Percentiles rank a stretch among this genome's conserved stretches.
Evolutionary conservation across 2,888 invertebrate species (phyloP).

Genomic region (Eilema depressum): DNA sequence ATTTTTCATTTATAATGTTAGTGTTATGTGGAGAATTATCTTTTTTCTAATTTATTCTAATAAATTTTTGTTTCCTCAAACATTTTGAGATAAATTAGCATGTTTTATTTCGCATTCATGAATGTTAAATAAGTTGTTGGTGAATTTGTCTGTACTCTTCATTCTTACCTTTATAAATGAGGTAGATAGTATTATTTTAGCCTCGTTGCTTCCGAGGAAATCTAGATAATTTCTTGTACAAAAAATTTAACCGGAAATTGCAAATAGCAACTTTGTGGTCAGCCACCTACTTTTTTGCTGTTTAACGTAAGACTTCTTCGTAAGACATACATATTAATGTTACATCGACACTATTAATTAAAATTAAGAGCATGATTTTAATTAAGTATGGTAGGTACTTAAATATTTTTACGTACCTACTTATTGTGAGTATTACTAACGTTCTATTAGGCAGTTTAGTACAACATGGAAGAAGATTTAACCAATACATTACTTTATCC

Average conservation of each 20-base stretch:
- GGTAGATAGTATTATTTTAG: slow-evolving; percentile 53
- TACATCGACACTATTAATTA: neutral
- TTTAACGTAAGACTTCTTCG: neutral
- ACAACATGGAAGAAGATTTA: too few species aligned
- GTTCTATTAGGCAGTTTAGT: too few species aligned
- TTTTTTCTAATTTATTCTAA: slow-evolving; percentile 38
- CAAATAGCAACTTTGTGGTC: slow-evolving; percentile 46
- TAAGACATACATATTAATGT: neutral
- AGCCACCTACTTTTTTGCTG: slow-evolving; percentile 31
- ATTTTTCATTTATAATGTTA: slow-evolving; percentile 50
- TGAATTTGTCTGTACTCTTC: slow-evolving; percentile 63
- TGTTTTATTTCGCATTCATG: slow-evolving; percentile 64
- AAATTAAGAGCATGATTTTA: neutral
- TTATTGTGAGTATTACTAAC: too few species aligned
- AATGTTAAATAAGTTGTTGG: slow-evolving; percentile 69
- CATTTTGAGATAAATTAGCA: slow-evolving; percentile 59
- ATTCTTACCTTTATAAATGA: slow-evolving; percentile 58
- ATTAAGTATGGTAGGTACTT: neutral
- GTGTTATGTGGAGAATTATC: slow-evolving; percentile 56
- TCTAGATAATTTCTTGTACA: slow-evolving; percentile 57
- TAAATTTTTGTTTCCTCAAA: slow-evolving; percentile 63
- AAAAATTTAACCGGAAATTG: slow-evolving; percentile 40
- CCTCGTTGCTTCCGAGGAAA: slow-evolving; percentile 50
- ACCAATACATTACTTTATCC: too few species aligned
- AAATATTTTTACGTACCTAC: too few species aligned